These are phyloP conservation scores for Decapterus maruadsi DNA, from an alignment of 2,797 vertebrate species.

Conservation along the genomic window DNA sequence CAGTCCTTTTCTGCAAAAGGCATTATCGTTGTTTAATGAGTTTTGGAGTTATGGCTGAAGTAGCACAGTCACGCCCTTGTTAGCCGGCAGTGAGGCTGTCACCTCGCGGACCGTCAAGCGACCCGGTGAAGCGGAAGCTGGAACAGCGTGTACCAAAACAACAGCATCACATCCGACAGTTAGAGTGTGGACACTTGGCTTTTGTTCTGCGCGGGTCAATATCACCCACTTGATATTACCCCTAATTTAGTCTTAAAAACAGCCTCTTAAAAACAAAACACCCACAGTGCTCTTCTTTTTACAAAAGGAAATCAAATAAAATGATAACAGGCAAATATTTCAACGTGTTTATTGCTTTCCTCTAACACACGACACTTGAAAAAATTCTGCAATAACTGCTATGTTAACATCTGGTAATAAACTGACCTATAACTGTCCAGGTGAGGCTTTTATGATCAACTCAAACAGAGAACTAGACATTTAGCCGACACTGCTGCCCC, in stretches of 20 bases:
- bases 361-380: not conserved
- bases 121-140: constrained; percentile 63
- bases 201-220: constrained; percentile 47
- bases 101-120: constrained; percentile 44
- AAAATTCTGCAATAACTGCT: not conserved
- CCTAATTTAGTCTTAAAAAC: not conserved
- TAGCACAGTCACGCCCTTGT: constrained; percentile 66
- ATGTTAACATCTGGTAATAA: constrained; percentile 1
- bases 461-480: not conserved
- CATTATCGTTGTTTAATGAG: constrained; percentile 40
- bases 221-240: constrained; percentile 11
- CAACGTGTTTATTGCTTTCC: not conserved
- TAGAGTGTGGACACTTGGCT: constrained; percentile 54
- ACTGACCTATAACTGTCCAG: not conserved
- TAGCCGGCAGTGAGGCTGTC: constrained; percentile 61
- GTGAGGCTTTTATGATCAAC: not conserved
- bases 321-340: not conserved
- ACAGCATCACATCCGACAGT: constrained; percentile 42
- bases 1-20: constrained; percentile 11
- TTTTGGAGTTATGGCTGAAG: constrained; percentile 42
- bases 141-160: constrained; percentile 72
- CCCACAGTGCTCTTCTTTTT: not conserved
- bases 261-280: not conserved
- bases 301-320: not conserved
- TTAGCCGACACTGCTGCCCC: constrained; percentile 62